These are phyloP conservation scores for Protomyctophum bolini DNA, from an alignment of 2,113 vertebrate species.

Conservation along the genomic window DNA sequence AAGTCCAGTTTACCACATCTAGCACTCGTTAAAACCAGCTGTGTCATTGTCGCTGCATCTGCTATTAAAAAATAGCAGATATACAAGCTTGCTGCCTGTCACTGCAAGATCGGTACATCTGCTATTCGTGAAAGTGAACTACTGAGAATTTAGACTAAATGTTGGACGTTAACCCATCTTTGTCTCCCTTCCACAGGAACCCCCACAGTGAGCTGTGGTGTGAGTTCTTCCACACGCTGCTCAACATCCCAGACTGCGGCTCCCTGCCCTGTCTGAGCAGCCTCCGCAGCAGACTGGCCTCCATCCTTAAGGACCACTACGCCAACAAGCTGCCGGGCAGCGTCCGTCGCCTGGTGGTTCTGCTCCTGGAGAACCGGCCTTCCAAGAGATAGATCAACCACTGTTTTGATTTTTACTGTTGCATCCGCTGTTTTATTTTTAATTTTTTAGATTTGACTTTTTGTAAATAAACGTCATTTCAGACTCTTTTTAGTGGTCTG, in stretches of 20 bases:
- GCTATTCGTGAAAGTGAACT: no score
- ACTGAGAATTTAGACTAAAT: background rate
- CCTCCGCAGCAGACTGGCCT: slow-evolving; percentile 72
- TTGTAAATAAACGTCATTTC: background rate
- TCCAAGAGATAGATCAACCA: slow-evolving; percentile 44
- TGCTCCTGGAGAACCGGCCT: slow-evolving; percentile 84
- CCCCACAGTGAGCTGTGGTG: slow-evolving; percentile 88
- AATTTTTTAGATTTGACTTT: background rate
- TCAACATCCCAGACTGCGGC: slow-evolving; percentile 84
- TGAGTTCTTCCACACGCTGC: slow-evolving; percentile 87
- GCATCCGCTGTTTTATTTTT: background rate
- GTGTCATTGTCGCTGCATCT: no score
- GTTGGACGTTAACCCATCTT: no score
- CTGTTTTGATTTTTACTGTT: no score
- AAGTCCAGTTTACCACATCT: no score
- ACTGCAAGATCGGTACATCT: no score
- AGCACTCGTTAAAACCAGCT: no score
- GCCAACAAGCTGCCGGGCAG: slow-evolving; percentile 80
- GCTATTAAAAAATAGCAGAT: no score
- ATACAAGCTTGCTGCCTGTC: no score
- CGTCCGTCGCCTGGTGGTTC: slow-evolving; percentile 83
- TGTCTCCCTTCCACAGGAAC: slow-evolving; percentile 71
- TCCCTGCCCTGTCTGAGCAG: slow-evolving; percentile 74
- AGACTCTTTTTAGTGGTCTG: background rate
- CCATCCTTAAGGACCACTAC: slow-evolving; percentile 79